Evolutionary conservation across 2,113 vertebrate species (phyloP).

Genomic region (Amphiprion percula): DNA sequence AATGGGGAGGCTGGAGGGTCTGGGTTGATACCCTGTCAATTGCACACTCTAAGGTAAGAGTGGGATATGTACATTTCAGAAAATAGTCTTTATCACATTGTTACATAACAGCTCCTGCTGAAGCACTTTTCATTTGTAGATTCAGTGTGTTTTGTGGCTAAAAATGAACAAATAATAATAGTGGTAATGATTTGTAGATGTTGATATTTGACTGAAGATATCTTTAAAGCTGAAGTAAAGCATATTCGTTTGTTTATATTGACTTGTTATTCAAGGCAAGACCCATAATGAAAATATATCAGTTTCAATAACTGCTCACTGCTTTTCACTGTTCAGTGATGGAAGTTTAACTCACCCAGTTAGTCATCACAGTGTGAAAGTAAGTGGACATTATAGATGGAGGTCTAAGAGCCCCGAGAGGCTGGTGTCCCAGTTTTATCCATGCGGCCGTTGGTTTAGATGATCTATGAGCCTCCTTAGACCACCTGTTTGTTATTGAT

Average conservation of each 20-base stretch:
- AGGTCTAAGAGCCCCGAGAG: conserved; percentile 21
- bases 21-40: conserved; percentile 99
- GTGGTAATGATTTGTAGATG: neutral
- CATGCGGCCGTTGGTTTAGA: neutral
- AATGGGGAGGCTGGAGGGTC: conserved; percentile 99
- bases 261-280: neutral
- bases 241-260: conserved; percentile 11
- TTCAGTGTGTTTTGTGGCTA: neutral
- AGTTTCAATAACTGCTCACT: conserved; percentile 13
- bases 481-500: conserved; percentile 35
- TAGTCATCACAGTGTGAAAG: conserved; percentile 4
- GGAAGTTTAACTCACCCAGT: neutral
- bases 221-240: neutral
- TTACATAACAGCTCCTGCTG: neutral
- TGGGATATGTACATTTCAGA: neutral
- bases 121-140: neutral
- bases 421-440: conserved; percentile 45
- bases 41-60: conserved; percentile 97
- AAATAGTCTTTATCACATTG: neutral
- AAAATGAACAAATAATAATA: neutral
- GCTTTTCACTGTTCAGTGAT: conserved; percentile 14
- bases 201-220: neutral
- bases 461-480: conserved; percentile 32
- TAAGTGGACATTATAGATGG: conserved; percentile 28
- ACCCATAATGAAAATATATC: neutral